These are phyloP conservation scores for Tortrix viridana DNA, from an alignment of 2,888 invertebrate genomes.

Conservation along the genomic window DNA sequence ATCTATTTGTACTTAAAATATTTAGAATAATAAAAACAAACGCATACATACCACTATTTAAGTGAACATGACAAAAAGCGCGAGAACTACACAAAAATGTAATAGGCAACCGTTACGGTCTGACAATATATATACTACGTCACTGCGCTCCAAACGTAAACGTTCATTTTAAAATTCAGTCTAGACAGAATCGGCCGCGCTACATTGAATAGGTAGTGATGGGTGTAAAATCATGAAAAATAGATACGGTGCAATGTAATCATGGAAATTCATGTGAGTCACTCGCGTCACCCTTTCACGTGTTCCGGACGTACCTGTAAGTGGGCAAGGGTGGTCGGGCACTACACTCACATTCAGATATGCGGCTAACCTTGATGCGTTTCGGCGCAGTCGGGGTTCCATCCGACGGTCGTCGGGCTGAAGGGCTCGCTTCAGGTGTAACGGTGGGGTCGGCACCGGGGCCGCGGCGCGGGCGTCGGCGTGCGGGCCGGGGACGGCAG, in stretches of 20 bases:
- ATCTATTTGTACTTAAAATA: neutral
- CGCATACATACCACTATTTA: slow-evolving; percentile 2
- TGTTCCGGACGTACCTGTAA: slow-evolving; percentile 72
- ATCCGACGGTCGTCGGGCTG: slow-evolving; percentile 80
- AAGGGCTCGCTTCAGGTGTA: slow-evolving; percentile 76
- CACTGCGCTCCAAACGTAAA: slow-evolving; percentile 15
- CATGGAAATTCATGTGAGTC: slow-evolving; percentile 65
- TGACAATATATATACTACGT: slow-evolving; percentile 14
- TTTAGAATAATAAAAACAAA: neutral
- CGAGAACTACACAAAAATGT: slow-evolving; percentile 23
- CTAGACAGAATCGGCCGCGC: slow-evolving; percentile 9
- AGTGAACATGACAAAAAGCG: slow-evolving; percentile 20
- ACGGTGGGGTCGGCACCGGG: slow-evolving; percentile 64
- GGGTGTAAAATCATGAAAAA: slow-evolving; percentile 11
- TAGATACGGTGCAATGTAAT: slow-evolving; percentile 24
- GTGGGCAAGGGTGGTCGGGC: slow-evolving; percentile 60
- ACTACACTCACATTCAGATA: slow-evolving; percentile 82
- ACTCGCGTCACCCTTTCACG: slow-evolving; percentile 64
- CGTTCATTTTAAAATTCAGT: slow-evolving; percentile 10
- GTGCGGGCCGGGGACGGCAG: slow-evolving; percentile 71
- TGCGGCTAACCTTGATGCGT: slow-evolving; percentile 84
- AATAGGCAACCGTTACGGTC: slow-evolving; percentile 28
- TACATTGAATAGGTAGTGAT: slow-evolving; percentile 2
- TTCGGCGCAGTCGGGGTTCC: slow-evolving; percentile 83
- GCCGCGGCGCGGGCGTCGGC: slow-evolving; percentile 69